Evolutionary conservation across 2,113 vertebrate genomes (phyloP).

Genomic region (Chionomys nivalis): DNA sequence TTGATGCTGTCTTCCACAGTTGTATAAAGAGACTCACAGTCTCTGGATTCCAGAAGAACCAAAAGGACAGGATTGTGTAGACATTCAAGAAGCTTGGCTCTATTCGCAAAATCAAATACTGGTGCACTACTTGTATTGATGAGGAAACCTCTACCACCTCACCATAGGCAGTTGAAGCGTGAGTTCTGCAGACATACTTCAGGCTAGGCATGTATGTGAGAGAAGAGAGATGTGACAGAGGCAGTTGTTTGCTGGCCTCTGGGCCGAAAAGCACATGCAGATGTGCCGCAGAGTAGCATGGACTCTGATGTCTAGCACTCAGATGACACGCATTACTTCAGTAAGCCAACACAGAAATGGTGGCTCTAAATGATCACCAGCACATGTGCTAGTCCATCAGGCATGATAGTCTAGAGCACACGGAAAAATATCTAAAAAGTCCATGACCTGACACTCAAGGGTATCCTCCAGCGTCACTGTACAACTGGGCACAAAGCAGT

Average conservation of each 20-base stretch:
- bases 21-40: not conserved
- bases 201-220: slow-evolving; percentile 94
- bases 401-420: slow-evolving; percentile 93
- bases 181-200: slow-evolving; percentile 93
- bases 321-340: slow-evolving; percentile 91
- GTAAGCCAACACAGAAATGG: slow-evolving; percentile 93
- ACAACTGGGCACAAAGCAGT: slow-evolving; percentile 94
- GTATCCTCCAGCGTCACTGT: slow-evolving; percentile 93
- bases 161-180: slow-evolving; percentile 90
- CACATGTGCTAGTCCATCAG: slow-evolving; percentile 93
- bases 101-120: slow-evolving; percentile 90
- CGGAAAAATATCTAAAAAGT: slow-evolving; percentile 92
- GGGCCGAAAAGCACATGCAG: slow-evolving; percentile 93
- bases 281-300: slow-evolving; percentile 87
- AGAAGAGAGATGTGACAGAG: slow-evolving; percentile 93
- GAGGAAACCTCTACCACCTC: slow-evolving; percentile 95
- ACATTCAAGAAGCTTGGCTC: slow-evolving; percentile 86
- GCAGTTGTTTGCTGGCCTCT: slow-evolving; percentile 90
- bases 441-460: not conserved
- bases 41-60: not conserved
- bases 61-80: not conserved
- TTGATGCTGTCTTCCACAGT: not conserved
- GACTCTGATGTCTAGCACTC: slow-evolving; percentile 94
- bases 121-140: slow-evolving; percentile 91
- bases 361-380: slow-evolving; percentile 95